Base-by-base conservation (phyloP, 2,888 invertebrate genomes). In the Lasius fuliginosus region DNA sequence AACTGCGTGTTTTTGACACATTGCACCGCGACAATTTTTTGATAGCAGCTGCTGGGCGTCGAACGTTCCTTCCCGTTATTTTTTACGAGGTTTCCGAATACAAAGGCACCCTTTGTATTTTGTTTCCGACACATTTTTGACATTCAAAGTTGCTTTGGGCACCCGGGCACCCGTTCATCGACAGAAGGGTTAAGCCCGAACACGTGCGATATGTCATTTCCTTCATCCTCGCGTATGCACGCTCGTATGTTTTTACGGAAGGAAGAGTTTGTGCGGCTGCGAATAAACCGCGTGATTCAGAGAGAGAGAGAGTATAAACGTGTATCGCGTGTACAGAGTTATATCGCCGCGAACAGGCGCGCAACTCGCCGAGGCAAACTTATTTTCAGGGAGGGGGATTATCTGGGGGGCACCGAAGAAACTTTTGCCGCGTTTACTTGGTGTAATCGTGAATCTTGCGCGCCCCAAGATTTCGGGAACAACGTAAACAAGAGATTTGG, bases 401-500 rank as follows among this genome's bases (percentile, higher is more conserved):
- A 56, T 30, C 40, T 58, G 30, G 30, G 2, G 62, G 46, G 36
- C 36, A 8, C 18, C 36, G 53, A 18, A 0, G 15, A 53, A 67
- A 36, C 53, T 58, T 56, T 56, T 30, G 42, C 68, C 77, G 40
- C 42, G 1, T 42, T 30, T 12, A 2, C 46, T 15, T 2, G 68
- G 30, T 5, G 46, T 49, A 60, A 69, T 69, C 40, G 71, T 36
- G 79, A 60, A 71, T 79, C 71, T 79, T 71, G 71, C 60, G 56
- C 23, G 23, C 23, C 23, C 46, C 60, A 81, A 81, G 79, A 73
- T 81, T 79, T 81, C 27, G 36, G 36, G 46, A 23, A n/a, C 49
- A 53, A 12, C 36, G 60, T 60, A 62, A 81, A 81, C 73, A 81
- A 71, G 79, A 60, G 73, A 62, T 60, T 60, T 60, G 73, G 33